These are phyloP conservation scores for Vireo griseus DNA, from an alignment of 2,797 vertebrate species.

Conservation along the genomic window DNA sequence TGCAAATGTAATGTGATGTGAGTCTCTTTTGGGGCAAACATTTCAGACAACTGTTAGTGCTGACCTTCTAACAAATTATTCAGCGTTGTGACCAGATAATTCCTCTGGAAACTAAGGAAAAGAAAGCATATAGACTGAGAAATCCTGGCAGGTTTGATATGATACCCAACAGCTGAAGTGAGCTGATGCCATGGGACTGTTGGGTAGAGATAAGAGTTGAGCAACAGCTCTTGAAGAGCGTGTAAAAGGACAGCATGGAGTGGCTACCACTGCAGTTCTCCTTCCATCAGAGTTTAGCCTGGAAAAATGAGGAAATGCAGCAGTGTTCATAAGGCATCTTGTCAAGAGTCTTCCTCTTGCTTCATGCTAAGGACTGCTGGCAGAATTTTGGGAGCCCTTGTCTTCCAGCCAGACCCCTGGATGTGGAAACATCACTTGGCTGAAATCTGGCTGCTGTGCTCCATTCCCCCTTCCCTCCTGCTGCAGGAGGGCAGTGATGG, in stretches of 20 bases:
- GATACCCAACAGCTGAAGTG: neutral
- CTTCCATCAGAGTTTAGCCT: neutral
- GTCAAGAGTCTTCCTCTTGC: neutral
- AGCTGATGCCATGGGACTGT: rapidly evolving
- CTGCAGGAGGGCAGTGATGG: neutral
- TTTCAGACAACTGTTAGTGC: neutral
- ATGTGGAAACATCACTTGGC: neutral
- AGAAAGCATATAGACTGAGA: neutral
- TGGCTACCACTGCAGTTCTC: neutral
- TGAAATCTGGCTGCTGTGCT: neutral
- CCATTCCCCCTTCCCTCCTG: neutral
- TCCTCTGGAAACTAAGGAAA: neutral
- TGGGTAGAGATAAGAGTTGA: neutral
- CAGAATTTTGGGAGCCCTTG: neutral
- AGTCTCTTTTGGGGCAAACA: neutral
- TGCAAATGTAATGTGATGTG: neutral
- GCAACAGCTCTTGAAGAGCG: neutral
- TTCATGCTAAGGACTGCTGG: neutral
- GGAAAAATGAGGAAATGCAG: neutral
- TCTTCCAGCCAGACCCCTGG: neutral
- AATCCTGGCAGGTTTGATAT: neutral
- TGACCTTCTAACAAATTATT: neutral
- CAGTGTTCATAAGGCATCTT: neutral
- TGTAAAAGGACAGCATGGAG: neutral
- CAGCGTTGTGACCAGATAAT: neutral